Evolutionary conservation across 2,888 invertebrate species (phyloP), one percentile per base, ranked within the genome.

Genomic region (Limnephilus lunatus): DNA sequence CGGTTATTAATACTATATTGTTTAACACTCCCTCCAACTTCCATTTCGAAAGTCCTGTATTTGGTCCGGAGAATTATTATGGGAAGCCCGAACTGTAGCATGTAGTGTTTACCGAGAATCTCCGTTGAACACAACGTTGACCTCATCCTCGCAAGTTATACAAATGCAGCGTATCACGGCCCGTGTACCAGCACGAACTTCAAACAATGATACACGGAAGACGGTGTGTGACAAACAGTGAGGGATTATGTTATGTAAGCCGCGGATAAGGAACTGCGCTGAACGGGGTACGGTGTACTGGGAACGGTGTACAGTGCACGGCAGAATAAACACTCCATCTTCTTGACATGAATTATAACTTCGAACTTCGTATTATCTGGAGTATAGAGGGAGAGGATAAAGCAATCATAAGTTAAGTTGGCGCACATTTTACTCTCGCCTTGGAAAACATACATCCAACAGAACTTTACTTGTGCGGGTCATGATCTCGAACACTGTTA

Each of bases 161-260:
- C 25, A 35, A 35, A 39, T 39, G 83, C 83, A 83, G 35, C 39
- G 35, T 83, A 83, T 68, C 68, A 68, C 68, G 25, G 25, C 68
- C 53, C 19, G 35, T 83, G 83, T 83, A 44, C 35, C 12, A n/a
- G 86, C 39, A 44, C 30, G 86, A 44, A 86, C 44, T n/a, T 86
- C n/a, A 86, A 39, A 30, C 30, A 15, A 48, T 44, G 48, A 44
- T 44, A 44, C 48, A 86, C 48, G 86, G 86, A 86, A 86, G 86
- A 35, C 83, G 12, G 25, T 85, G 81, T 89, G 89, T 82, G 90
- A 82, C 91, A 90, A 91, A 91, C 92, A 92, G 90, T 86, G 90
- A 48, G 15, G 90, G 91, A 91, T 92, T 83, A 91, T 83, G 82
- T 7, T 44, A n/a, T 83, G 87, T 91, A 88, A 92, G 90, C 91